phyloP scores from a whole-genome alignment of 2,113 vertebrate genomes.

The Carollia perspicillata region DNA sequence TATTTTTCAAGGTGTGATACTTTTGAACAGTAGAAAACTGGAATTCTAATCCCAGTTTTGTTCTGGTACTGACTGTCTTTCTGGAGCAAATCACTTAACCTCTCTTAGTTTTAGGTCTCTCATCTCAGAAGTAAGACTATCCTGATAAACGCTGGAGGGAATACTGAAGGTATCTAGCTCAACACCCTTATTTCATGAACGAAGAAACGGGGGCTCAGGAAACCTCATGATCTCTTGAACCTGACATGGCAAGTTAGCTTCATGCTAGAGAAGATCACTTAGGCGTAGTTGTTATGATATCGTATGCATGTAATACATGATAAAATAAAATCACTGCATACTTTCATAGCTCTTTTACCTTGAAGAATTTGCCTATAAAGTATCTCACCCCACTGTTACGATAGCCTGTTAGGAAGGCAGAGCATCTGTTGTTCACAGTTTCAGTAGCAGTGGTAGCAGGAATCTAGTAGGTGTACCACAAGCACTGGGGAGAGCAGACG shows the following conservation, averaged over 20 bases:
- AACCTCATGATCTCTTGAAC: background rate
- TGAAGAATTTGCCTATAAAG: background rate
- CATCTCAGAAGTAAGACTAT: background rate
- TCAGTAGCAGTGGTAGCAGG: background rate
- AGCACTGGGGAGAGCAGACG: background rate
- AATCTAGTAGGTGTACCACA: background rate
- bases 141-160: background rate
- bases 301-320: background rate
- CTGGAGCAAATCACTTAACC: background rate
- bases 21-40: slow-evolving; percentile 20
- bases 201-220: background rate
- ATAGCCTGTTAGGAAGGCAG: background rate
- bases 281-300: background rate
- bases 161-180: background rate
- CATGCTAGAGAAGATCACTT: background rate
- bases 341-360: background rate
- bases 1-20: background rate
- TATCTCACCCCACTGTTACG: background rate
- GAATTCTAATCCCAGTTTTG: background rate
- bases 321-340: background rate
- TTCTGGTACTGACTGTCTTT: background rate
- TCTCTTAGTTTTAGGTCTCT: background rate
- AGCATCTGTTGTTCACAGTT: background rate
- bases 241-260: background rate
- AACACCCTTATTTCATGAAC: background rate